Evolutionary conservation across 1,140 invertebrate species (phyloP).

Genomic region (Lucilia sericata): DNA sequence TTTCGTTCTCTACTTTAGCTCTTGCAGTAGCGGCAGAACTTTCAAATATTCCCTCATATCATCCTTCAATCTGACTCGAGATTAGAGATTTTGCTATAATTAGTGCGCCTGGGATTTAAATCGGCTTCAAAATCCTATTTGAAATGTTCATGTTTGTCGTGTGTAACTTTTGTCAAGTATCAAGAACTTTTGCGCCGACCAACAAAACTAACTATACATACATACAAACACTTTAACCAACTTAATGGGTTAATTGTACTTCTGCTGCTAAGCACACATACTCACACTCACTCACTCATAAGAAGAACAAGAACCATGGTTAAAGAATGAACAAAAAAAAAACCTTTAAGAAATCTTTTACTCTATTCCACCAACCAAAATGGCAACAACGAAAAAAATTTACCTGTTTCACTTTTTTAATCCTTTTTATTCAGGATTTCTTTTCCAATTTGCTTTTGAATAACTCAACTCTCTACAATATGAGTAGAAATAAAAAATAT

Average conservation of each 20-base stretch:
- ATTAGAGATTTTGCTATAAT: no score
- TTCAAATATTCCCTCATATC: no score
- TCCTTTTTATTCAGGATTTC: not conserved
- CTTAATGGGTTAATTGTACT: conserved; percentile 22
- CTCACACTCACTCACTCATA: not conserved
- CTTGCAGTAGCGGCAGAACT: no score
- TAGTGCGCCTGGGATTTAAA: no score
- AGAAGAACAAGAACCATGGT: conserved; percentile 18
- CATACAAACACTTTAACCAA: conserved; percentile 15
- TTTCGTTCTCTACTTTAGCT: no score
- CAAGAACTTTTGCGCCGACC: not conserved
- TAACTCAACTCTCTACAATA: not conserved
- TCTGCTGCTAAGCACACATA: not conserved
- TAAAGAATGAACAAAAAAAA: conserved; percentile 17
- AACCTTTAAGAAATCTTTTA: conserved; percentile 30
- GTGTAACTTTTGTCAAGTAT: no score
- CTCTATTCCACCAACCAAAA: not conserved
- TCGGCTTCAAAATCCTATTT: no score
- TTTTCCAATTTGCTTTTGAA: not conserved
- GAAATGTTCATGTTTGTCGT: no score
- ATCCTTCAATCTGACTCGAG: no score
- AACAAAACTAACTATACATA: not conserved
- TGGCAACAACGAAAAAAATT: conserved; percentile 30
- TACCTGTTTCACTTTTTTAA: conserved; percentile 31
- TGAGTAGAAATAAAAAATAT: not conserved